phyloP scores from a whole-genome alignment of 53 echinoderm and acorn worm genomes.

The Apostichopus leukothele region DNA sequence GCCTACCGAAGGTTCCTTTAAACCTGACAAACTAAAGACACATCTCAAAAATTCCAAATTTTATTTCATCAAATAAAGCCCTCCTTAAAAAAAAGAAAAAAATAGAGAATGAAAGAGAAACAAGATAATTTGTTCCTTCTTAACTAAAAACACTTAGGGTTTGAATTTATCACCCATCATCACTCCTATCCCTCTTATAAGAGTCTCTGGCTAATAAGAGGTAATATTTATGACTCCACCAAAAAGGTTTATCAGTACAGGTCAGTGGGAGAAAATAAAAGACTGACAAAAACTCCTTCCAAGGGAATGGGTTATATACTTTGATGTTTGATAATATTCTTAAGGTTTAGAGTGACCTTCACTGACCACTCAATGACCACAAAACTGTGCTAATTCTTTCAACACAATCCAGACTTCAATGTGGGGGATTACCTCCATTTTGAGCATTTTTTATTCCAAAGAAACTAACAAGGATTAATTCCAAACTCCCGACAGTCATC shows the following conservation, averaged over 20 bases:
- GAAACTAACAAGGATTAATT: too few relatives aligned
- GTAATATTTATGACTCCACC: neutral
- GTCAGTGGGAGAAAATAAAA: neutral
- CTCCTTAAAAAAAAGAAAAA: neutral
- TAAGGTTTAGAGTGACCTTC: neutral
- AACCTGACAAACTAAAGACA: too few relatives aligned
- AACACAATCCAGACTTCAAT: neutral
- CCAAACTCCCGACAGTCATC: too few relatives aligned
- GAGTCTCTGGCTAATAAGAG: neutral
- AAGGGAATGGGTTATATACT: neutral
- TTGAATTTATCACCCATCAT: constrained; percentile 11
- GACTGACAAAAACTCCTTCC: neutral
- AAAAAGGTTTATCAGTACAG: neutral
- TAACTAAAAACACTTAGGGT: neutral
- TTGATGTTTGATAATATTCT: neutral
- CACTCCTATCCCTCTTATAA: neutral
- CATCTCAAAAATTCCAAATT: constrained; percentile 1
- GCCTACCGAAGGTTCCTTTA: too few relatives aligned
- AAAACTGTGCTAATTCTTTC: neutral
- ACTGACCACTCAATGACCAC: constrained; percentile 22
- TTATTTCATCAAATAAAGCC: constrained; percentile 17
- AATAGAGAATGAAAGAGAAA: too few relatives aligned
- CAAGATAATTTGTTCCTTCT: neutral
- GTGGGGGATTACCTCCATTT: too few relatives aligned
- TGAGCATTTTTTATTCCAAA: too few relatives aligned